Evolutionary conservation across 2,888 invertebrate genomes (phyloP).

Genomic region (Leptinotarsa peninsularis): DNA sequence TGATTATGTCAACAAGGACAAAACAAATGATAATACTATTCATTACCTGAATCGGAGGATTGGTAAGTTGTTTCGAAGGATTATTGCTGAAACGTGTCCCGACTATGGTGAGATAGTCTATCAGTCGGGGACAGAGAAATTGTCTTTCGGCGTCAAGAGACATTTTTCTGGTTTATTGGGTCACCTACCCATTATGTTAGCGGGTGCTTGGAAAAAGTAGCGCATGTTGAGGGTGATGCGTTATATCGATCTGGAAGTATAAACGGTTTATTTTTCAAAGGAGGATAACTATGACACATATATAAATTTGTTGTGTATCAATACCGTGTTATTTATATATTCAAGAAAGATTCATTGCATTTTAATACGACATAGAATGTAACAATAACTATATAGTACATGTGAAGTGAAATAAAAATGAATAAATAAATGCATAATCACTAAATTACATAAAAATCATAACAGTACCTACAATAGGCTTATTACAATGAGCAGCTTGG

Average conservation of each 20-base stretch:
- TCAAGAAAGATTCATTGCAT: too few species aligned
- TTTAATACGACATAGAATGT: too few species aligned
- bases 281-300: too few species aligned
- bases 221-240: neutral
- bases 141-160: slow-evolving; percentile 79
- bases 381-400: too few species aligned
- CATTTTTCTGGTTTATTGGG: slow-evolving; percentile 54
- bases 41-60: slow-evolving; percentile 81
- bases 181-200: slow-evolving; percentile 40
- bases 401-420: too few species aligned
- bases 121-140: slow-evolving; percentile 85
- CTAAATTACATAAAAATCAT: too few species aligned
- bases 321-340: too few species aligned
- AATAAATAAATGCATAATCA: too few species aligned
- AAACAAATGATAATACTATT: slow-evolving; percentile 21
- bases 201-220: slow-evolving; percentile 22
- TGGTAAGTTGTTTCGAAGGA: slow-evolving; percentile 74
- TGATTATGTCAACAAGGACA: neutral
- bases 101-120: slow-evolving; percentile 97
- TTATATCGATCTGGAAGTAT: slow-evolving; percentile 30
- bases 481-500: too few species aligned
- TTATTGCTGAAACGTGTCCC: slow-evolving; percentile 84
- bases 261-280: too few species aligned
- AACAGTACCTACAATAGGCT: too few species aligned
- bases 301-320: too few species aligned